Evolutionary conservation across 2,888 invertebrate species (phyloP), one percentile per base, ranked within the genome.

Genomic region (Poecilobothrus nobilitatus): DNA sequence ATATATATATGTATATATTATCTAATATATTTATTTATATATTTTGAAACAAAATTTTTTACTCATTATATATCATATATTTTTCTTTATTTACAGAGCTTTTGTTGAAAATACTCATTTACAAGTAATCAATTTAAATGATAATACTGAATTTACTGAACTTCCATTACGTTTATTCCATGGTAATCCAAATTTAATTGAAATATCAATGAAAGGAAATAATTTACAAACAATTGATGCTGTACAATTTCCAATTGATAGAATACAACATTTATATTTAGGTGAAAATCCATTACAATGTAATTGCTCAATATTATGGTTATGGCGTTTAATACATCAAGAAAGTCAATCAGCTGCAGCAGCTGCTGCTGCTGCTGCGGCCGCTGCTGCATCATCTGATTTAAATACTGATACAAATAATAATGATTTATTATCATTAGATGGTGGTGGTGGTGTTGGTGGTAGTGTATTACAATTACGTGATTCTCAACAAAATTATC

Each of bases 271-370:
- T 70, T 83, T 94, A 44, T 87, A 89, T 73, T 84, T 94, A 68
- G 90, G 91, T 44, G 91, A 92, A 41, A 94, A 94, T 83, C 93
- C 93, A 0, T 84, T 94, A 72, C 86, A 88, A 71, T 94, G 94
- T 82, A 94, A 94, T 81, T 94, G 94, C 78, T 92, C 93, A 67
- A 82, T 94, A 70, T 84, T 91, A 71, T 94, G 94, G 94, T 83
- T 94, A 64, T 92, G 92, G 91, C 89, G 89, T 76, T 84, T 93
- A 65, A 85, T 80, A 9, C 72, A 22, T 53, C 53, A 53, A 18
- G 53, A 53, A 53, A 53, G 53, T 34, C n/a, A 34, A 20, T 20
- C 61, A 20, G 6, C 44, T 21, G 12, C 27, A 71, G 20, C 68
- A 63, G 0, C 63, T 3, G 12, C 37, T 10, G 9, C 63, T 10